phyloP scores from a whole-genome alignment of 2,888 invertebrate species.

The Andrena fulva region DNA sequence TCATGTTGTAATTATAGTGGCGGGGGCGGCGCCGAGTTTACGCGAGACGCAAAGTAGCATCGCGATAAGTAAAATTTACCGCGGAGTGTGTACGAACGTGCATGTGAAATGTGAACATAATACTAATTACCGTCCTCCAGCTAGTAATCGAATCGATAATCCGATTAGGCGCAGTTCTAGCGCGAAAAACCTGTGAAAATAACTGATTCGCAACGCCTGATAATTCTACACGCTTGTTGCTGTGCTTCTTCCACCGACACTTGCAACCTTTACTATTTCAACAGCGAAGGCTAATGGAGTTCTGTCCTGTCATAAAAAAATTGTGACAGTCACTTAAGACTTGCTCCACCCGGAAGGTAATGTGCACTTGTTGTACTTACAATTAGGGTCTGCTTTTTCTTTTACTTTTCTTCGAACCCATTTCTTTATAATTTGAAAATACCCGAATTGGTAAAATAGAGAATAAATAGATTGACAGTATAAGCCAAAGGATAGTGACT shows the following conservation, averaged over 20 bases:
- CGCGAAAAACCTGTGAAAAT: constrained; percentile 33
- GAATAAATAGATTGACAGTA: too few relatives aligned
- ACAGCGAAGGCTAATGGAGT: neutral
- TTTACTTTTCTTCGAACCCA: too few relatives aligned
- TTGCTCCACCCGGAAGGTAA: too few relatives aligned
- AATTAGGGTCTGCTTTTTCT: too few relatives aligned
- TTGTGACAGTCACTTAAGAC: too few relatives aligned
- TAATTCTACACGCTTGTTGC: constrained; percentile 1
- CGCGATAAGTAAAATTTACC: constrained; percentile 58
- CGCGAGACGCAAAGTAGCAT: constrained; percentile 40
- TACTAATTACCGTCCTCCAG: constrained; percentile 39
- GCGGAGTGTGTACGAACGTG: constrained; percentile 18
- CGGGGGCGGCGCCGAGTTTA: constrained; percentile 15
- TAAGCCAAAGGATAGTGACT: neutral
- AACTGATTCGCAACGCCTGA: constrained; percentile 7
- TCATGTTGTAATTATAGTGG: constrained; percentile 32
- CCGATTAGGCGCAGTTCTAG: constrained; percentile 44
- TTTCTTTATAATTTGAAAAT: too few relatives aligned
- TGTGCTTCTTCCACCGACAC: neutral
- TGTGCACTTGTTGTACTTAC: too few relatives aligned
- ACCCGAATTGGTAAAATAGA: too few relatives aligned
- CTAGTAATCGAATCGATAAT: constrained; percentile 54
- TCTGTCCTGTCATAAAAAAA: neutral
- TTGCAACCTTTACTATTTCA: neutral
- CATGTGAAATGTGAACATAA: constrained; percentile 46